Evolutionary conservation across 2,113 vertebrate genomes (phyloP).

Genomic region (Forbesichthys agassizii): DNA sequence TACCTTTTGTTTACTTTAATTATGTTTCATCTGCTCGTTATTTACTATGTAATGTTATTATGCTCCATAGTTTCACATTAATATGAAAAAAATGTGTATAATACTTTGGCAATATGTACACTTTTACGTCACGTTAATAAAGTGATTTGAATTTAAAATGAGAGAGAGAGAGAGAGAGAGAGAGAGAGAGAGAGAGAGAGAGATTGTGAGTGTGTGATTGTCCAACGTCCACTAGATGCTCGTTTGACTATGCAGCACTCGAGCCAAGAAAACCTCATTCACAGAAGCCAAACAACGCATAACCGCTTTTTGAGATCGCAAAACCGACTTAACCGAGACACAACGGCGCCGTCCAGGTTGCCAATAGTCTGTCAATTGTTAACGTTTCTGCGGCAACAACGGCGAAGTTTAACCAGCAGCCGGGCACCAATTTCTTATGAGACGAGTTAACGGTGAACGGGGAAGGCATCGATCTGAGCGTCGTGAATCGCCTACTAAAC

Average conservation of each 20-base stretch:
- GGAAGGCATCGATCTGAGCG: conserved; percentile 15
- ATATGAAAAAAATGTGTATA: too few relatives aligned
- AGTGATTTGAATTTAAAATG: too few relatives aligned
- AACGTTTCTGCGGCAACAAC: conserved; percentile 50
- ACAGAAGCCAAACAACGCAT: background rate
- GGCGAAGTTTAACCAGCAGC: conserved; percentile 36
- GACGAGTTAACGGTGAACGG: conserved; percentile 14
- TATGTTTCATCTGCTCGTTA: too few relatives aligned
- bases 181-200: background rate
- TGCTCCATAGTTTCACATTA: too few relatives aligned
- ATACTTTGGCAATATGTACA: too few relatives aligned
- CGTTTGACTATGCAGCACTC: conserved; percentile 67
- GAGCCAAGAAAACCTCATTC: conserved; percentile 20
- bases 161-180: background rate
- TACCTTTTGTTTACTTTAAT: too few relatives aligned
- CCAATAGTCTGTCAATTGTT: background rate
- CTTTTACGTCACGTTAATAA: too few relatives aligned
- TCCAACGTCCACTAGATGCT: conserved; percentile 15
- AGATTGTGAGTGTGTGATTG: background rate
- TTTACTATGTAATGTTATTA: too few relatives aligned
- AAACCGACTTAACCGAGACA: too few relatives aligned
- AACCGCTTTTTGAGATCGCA: too few relatives aligned
- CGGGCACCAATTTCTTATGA: conserved; percentile 30
- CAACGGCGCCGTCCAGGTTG: too few relatives aligned
- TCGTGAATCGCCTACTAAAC: conserved; percentile 49